phyloP scores from a whole-genome alignment of 2,797 vertebrate genomes.

The Cyclopterus lumpus region DNA sequence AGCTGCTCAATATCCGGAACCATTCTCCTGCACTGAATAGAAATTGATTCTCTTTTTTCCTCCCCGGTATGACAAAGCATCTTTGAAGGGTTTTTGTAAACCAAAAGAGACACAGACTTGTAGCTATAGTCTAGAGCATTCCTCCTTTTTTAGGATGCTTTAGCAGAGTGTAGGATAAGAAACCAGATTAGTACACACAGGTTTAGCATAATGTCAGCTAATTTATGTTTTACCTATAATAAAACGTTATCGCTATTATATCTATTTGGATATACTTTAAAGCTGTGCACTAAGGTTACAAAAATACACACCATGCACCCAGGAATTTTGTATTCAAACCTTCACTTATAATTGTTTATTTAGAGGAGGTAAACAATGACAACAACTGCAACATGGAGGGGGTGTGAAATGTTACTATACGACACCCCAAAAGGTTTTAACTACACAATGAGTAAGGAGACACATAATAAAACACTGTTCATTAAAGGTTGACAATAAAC shows the following conservation, averaged over 20 bases:
- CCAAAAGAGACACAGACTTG: not conserved
- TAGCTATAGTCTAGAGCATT: not conserved
- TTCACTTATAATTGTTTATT: not conserved
- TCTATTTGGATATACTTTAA: constrained; percentile 1
- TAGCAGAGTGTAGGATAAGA: not conserved
- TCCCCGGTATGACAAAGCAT: constrained; percentile 13
- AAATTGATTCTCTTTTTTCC: constrained; percentile 21
- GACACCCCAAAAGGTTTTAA: not conserved
- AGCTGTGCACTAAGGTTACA: not conserved
- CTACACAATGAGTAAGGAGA: not conserved
- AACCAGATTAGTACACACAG: not conserved
- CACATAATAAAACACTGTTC: not conserved
- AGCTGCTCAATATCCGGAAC: constrained; percentile 30
- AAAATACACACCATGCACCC: not conserved
- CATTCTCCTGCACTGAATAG: constrained; percentile 30
- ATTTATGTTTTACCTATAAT: constrained; percentile 1
- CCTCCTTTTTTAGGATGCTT: not conserved
- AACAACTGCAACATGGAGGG: not conserved
- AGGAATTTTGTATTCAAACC: not conserved
- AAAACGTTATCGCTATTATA: not conserved
- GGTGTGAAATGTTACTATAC: not conserved
- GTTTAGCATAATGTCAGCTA: not conserved
- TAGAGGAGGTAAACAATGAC: not conserved
- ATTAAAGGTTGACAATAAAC: no score
- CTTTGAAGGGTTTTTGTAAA: constrained; percentile 20